Percentiles rank a stretch among this genome's conserved stretches.
phyloP scores from a whole-genome alignment of 1,140 invertebrate genomes.

The Nephila pilipes region DNA sequence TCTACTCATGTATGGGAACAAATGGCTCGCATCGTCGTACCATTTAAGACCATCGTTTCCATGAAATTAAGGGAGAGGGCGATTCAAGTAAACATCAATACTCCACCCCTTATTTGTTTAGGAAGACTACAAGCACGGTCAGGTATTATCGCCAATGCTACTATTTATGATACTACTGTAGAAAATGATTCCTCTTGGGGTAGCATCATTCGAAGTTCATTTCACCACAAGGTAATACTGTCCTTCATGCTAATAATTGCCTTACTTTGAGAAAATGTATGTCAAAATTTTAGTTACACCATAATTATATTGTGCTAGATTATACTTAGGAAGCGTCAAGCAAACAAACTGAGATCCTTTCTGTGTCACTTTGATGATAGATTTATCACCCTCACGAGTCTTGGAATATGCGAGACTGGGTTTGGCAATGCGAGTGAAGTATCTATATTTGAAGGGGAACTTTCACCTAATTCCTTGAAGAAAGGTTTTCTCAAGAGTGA shows the following conservation, averaged over 20 bases:
- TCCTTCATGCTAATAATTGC: neutral
- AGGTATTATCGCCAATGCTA: constrained; percentile 45
- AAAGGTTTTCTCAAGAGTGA: constrained; percentile 33
- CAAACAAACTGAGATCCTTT: constrained; percentile 29
- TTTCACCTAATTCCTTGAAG: neutral
- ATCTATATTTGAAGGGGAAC: neutral
- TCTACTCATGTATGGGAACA: constrained; percentile 15
- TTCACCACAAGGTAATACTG: constrained; percentile 48
- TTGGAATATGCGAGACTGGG: neutral
- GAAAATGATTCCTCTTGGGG: constrained; percentile 4
- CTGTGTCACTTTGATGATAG: constrained; percentile 57
- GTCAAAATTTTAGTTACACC: neutral
- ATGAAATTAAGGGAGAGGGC: constrained; percentile 42
- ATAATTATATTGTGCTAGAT: constrained; percentile 28
- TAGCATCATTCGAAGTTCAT: neutral
- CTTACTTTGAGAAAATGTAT: neutral
- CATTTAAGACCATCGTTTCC: constrained; percentile 49
- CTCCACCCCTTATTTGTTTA: neutral
- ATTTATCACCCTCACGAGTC: constrained; percentile 42
- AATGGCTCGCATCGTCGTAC: constrained; percentile 43
- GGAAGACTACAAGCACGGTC: constrained; percentile 16
- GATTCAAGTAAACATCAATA: neutral
- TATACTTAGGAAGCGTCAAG: constrained; percentile 59
- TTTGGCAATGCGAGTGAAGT: neutral
- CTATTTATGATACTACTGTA: constrained; percentile 29